Evolutionary conservation across 2,797 vertebrate species (phyloP).

Genomic region (Micromesistius poutassou): DNA sequence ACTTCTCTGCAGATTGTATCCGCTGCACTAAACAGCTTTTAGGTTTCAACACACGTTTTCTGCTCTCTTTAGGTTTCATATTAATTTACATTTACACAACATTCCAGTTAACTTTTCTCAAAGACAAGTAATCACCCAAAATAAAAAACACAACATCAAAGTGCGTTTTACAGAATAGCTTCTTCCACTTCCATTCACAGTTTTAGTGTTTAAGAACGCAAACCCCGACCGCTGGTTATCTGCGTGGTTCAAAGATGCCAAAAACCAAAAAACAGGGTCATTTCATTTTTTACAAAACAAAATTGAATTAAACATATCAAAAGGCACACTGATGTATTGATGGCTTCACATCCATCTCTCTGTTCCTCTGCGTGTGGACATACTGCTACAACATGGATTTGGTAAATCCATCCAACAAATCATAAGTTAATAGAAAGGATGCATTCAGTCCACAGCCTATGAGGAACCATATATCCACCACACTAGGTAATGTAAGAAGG

Average conservation of each 20-base stretch:
- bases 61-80: not conserved
- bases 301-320: not conserved
- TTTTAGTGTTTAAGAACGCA: constrained; percentile 43
- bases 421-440: constrained; percentile 21
- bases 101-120: constrained; percentile 48
- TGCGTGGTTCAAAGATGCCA: not conserved
- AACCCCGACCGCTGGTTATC: not conserved
- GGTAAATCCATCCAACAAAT: constrained; percentile 6
- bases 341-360: not conserved
- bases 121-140: constrained; percentile 18
- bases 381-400: not conserved
- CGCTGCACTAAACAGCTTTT: not conserved
- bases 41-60: not conserved
- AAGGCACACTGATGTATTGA: not conserved
- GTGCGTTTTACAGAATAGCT: constrained; percentile 24
- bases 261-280: not conserved
- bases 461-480: constrained; percentile 22
- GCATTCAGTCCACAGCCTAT: constrained; percentile 11
- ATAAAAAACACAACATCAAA: constrained; percentile 27
- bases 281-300: not conserved
- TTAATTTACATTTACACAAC: constrained; percentile 33
- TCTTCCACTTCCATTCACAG: constrained; percentile 22
- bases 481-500: constrained; percentile 19
- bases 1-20: not conserved
- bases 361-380: too few species aligned